These are phyloP conservation scores for Pelmatolapia mariae DNA, from an alignment of 2,113 vertebrate species.

Conservation along the genomic window DNA sequence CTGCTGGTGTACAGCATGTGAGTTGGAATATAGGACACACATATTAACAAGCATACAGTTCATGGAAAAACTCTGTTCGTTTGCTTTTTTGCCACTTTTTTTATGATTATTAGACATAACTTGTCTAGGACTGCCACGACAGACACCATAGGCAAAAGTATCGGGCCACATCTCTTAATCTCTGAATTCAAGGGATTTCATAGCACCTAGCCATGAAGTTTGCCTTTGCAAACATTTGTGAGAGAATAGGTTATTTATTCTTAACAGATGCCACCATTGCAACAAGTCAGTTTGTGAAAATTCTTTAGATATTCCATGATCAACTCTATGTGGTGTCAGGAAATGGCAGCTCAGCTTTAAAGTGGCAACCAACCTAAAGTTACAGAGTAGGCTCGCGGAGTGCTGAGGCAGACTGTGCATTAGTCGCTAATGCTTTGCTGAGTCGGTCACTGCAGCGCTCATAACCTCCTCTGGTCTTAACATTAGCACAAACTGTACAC, in stretches of 20 bases:
- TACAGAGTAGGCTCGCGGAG: background rate
- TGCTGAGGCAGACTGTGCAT: background rate
- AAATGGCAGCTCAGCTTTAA: background rate
- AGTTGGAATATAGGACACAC: background rate
- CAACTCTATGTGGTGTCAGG: background rate
- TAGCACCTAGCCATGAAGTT: background rate
- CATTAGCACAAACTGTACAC: background rate
- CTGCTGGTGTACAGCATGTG: background rate
- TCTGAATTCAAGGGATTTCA: background rate
- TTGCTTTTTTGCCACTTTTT: background rate
- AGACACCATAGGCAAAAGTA: background rate
- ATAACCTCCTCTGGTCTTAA: background rate
- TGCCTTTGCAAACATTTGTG: background rate
- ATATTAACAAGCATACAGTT: background rate
- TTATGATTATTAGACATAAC: accelerated
- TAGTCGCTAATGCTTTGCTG: accelerated
- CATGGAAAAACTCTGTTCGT: accelerated
- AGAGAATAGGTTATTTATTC: too few species aligned
- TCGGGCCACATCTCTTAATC: background rate
- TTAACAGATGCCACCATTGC: accelerated
- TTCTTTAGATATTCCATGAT: background rate
- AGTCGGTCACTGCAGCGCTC: background rate
- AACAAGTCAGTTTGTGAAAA: background rate
- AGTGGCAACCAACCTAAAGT: background rate
- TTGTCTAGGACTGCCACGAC: background rate